Conservation (phyloP, 2,888 invertebrate species). For the Lepas anatifera region DNA sequence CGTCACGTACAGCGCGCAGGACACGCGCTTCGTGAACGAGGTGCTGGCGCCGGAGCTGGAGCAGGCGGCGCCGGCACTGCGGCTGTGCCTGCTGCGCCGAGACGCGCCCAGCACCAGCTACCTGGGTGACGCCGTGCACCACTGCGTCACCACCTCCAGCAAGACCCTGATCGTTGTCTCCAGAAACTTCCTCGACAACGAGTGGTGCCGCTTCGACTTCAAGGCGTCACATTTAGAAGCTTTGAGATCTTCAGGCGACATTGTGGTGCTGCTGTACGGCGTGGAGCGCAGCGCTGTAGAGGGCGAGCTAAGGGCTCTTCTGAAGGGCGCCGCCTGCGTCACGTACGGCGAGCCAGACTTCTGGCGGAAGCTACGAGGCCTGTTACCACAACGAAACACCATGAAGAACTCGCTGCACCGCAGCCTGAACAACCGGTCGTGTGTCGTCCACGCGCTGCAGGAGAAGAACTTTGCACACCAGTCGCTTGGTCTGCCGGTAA, state of each 20-base stretch:
- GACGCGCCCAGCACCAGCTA: conserved; percentile 80
- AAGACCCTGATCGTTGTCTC: conserved; percentile 76
- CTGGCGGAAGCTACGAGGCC: conserved; percentile 82
- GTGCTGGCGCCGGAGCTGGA: conserved; percentile 79
- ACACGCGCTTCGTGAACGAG: conserved; percentile 80
- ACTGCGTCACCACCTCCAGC: conserved; percentile 53
- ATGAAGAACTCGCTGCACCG: not conserved
- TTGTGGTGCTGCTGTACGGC: conserved; percentile 68
- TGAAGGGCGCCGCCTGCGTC: conserved; percentile 71
- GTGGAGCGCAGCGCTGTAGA: conserved; percentile 68
- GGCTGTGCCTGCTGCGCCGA: conserved; percentile 80
- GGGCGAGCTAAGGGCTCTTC: conserved; percentile 59
- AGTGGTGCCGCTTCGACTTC: conserved; percentile 82
- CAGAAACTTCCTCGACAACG: conserved; percentile 72
- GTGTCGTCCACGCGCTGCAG: not conserved
- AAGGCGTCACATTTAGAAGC: conserved; percentile 78
- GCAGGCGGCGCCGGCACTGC: conserved; percentile 60
- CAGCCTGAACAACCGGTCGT: not conserved
- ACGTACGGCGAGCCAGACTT: conserved; percentile 82
- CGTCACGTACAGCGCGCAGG: conserved; percentile 85
- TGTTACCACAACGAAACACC: conserved; percentile 44
- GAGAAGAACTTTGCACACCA: no score
- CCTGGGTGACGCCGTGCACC: conserved; percentile 73
- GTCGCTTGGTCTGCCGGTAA: no score
- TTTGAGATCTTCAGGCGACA: conserved; percentile 49